Base-by-base conservation (phyloP, 1,140 invertebrate species). In the Leguminivora glycinivorella region DNA sequence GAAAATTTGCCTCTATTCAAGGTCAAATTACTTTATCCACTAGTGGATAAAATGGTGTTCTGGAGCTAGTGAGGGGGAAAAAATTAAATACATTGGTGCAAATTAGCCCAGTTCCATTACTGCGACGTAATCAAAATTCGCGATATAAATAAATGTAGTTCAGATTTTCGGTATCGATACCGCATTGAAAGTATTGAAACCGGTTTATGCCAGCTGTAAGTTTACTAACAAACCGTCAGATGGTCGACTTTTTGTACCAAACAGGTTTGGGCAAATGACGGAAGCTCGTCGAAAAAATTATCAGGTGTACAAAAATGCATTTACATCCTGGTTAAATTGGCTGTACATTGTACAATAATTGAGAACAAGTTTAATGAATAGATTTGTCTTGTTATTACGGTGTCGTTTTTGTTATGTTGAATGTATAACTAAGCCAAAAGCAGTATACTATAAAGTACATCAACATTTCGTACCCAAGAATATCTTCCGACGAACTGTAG, bases 161-260 rank as follows among this genome's bases (percentile, higher is more conserved):
- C 17, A n/a, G 17, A 19, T 9, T 52, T 43, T 52, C 47, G 47
- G 1, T 52, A 52, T 52, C 47, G 47, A 22, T 52, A 52, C 47
- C 19, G 47, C 47, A 52, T 52, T 52, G 7, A 29, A 63, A 63
- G 47, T 19, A 52, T 52, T 52, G 7, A 29, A 63, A 63, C 58
- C 26, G 26, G 58, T 63, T 19, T 26, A 25, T 26, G 4, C 7
- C 56, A 26, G 58, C n/a, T 29, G 58, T 29, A 19, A 63, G 58
- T 63, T 63, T 63, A 63, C 58, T 22, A 63, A 63, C 58, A 63
- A 63, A 63, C 26, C 14, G 58, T 63, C 58, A 63, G 58, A 63
- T 31, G 58, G 58, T 19, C 25, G 17, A 29, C 6, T 63, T 29
- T 29, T 29, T 63, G 17, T 17, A 29, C n/a, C 6, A 2, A 63